phyloP scores from a whole-genome alignment of 2,888 invertebrate genomes.

The Mayetiola destructor region DNA sequence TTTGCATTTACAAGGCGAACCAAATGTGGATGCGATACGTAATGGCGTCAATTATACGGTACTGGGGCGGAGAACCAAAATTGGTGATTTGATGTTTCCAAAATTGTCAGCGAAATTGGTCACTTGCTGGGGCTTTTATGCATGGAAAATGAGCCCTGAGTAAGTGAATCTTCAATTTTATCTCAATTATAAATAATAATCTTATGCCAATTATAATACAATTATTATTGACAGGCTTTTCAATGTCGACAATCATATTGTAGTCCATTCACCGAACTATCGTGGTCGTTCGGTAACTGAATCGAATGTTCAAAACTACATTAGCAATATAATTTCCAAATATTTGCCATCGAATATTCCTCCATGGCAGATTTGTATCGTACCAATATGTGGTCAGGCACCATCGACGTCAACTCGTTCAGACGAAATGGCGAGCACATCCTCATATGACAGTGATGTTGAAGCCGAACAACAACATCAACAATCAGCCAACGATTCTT shows the following conservation, averaged over 20 bases:
- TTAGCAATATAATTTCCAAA: conserved; percentile 63
- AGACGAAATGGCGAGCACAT: neutral
- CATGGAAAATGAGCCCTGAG: conserved; percentile 43
- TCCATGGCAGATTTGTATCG: conserved; percentile 69
- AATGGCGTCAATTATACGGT: conserved; percentile 38
- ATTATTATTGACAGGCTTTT: conserved; percentile 20
- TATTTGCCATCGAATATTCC: conserved; percentile 56
- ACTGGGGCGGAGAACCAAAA: conserved; percentile 41
- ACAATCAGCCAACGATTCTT: neutral
- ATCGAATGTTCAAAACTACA: conserved; percentile 61
- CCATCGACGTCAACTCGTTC: neutral
- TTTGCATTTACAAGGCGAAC: conserved; percentile 45
- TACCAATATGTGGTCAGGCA: conserved; percentile 39
- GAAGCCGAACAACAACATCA: neutral
- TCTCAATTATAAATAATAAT: neutral
- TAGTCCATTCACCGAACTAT: conserved; percentile 46
- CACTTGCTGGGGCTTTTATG: conserved; percentile 63
- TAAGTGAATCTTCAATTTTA: conserved; percentile 26
- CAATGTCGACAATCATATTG: conserved; percentile 52
- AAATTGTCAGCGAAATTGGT: conserved; percentile 51
- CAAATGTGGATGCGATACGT: conserved; percentile 42
- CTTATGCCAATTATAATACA: neutral
- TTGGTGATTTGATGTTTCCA: conserved; percentile 46
- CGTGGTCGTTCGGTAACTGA: conserved; percentile 57
- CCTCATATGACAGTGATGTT: neutral